Evolutionary conservation across 1,140 invertebrate species (phyloP), one percentile per base, ranked within the genome.

Genomic region (Calliphora vicina): DNA sequence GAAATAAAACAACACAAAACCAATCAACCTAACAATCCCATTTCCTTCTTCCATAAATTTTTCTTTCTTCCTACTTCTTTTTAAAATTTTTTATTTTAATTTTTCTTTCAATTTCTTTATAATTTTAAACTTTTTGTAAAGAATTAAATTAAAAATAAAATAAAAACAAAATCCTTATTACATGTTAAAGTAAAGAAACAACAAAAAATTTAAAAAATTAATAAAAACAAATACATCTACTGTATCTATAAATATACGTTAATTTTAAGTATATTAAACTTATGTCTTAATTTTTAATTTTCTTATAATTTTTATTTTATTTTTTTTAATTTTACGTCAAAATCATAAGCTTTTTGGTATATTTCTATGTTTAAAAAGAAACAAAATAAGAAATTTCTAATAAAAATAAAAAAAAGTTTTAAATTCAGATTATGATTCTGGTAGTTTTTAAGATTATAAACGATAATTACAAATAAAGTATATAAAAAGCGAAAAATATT

Each of bases 391-490:
- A 35, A 74, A 74, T 74, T 74, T 74, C 74, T 78, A 78, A 78
- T 43, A 45, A 78, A 43, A 25, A 78, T 78, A 78, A 78, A 50
- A 43, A 78, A 25, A 78, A 78, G 74, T 67, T 81, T 81, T 81
- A 67, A 71, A 81, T 71, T 61, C 80, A 81, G 50, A 81, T 81
- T 67, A 67, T 76, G 42, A 76, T 81, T 81, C 80, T 81, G 80
- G 50, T 81, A 81, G 80, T 61, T 81, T 50, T 67, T 81, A 81
- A 81, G 80, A 81, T 67, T 29, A 81, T 81, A 81, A 81, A 27
- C 61, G 80, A 81, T 81, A 81, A 81, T 71, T 81, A 81, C 61
- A 81, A 81, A 81, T 81, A 81, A 67, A 81, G 27, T 29, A 81
- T 81, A 81, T 81, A 57, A 81, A 81, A 81, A 81, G n/a, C 74